A percentile compares a stretch with the other conserved stretches of the same genome.
phyloP scores from a whole-genome alignment of 2,797 vertebrate genomes.

The Protosalanx chinensis region DNA sequence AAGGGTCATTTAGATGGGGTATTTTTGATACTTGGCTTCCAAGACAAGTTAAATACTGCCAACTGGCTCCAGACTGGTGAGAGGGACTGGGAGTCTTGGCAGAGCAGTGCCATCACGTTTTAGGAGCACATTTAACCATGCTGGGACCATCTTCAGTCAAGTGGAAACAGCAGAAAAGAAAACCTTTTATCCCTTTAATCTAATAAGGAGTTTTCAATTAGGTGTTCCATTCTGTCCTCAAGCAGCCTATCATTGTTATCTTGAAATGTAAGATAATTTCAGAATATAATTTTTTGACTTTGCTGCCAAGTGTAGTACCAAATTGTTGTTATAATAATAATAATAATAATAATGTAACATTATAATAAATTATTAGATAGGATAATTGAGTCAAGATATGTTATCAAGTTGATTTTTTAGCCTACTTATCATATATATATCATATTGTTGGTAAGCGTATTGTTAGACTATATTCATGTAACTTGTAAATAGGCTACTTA shows the following conservation, averaged over 20 bases:
- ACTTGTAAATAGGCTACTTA: background rate
- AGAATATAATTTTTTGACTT: background rate
- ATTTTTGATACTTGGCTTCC: slow-evolving; percentile 67
- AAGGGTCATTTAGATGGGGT: slow-evolving; percentile 70
- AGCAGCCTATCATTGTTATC: background rate
- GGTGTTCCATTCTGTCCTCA: background rate
- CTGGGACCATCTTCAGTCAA: slow-evolving; percentile 67
- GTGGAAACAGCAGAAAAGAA: slow-evolving; percentile 62
- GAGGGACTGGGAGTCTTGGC: slow-evolving; percentile 67
- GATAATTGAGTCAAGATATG: background rate
- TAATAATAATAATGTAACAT: slow-evolving; percentile 22
- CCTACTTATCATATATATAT: slow-evolving; percentile 5
- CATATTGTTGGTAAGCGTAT: background rate
- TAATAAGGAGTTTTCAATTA: slow-evolving; percentile 16
- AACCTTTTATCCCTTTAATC: slow-evolving; percentile 18
- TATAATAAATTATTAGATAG: background rate
- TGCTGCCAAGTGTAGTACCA: background rate
- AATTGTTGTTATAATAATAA: background rate
- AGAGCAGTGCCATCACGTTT: slow-evolving; percentile 67
- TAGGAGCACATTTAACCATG: slow-evolving; percentile 74
- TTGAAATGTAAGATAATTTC: background rate
- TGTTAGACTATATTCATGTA: no score
- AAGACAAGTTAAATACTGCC: slow-evolving; percentile 57
- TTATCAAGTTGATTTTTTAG: slow-evolving; percentile 14
- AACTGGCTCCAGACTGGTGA: slow-evolving; percentile 70